phyloP scores from a whole-genome alignment of 37 sponge, comb jelly and placozoan genomes.

The Spongilla lacustris region DNA sequence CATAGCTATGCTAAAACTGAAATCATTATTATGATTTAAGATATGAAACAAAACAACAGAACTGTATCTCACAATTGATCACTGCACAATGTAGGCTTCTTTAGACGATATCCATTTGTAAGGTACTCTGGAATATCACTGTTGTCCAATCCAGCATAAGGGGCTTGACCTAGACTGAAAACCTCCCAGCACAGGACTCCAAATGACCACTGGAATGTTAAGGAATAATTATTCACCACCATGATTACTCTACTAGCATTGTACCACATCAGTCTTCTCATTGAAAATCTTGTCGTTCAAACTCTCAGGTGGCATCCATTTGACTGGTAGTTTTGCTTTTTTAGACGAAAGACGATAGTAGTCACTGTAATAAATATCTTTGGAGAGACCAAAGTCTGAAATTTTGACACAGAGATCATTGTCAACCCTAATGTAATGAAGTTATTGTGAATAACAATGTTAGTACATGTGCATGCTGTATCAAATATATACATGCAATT shows the following conservation, averaged over 20 bases:
- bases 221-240: too few relatives aligned
- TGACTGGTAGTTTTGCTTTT: conserved; percentile 24
- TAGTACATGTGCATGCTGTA: too few relatives aligned
- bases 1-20: too few relatives aligned
- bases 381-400: conserved; percentile 44
- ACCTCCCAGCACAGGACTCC: conserved; percentile 42
- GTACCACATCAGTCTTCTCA: conserved; percentile 55
- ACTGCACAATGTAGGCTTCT: conserved; percentile 42
- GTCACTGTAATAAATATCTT: conserved; percentile 8
- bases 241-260: neutral
- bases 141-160: conserved; percentile 58
- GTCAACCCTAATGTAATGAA: conserved; percentile 16
- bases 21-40: too few relatives aligned
- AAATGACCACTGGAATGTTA: conserved; percentile 22
- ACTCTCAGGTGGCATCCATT: conserved; percentile 42
- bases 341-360: conserved; percentile 7
- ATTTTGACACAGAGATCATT: conserved; percentile 8
- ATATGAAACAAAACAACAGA: too few relatives aligned
- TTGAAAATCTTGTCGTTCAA: conserved; percentile 30
- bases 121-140: conserved; percentile 53
- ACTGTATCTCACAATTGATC: conserved; percentile 29
- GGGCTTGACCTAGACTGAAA: conserved; percentile 36
- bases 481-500: too few relatives aligned
- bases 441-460: too few relatives aligned
- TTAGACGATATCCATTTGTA: conserved; percentile 29